Evolutionary conservation across 2,888 invertebrate genomes (phyloP).

Genomic region (Tenthredo mesomela): DNA sequence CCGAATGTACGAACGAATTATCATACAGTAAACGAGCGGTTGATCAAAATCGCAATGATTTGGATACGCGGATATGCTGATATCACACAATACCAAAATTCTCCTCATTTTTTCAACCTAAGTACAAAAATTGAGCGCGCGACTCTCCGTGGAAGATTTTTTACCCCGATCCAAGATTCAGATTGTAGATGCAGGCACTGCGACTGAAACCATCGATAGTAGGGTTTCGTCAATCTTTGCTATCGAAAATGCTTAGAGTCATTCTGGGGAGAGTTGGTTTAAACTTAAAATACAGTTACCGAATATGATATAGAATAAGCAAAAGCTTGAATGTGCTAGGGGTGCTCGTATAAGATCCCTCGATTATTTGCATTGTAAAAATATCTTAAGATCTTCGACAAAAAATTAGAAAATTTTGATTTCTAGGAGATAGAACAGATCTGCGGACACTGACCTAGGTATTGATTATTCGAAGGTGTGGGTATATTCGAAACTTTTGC

Average conservation of each 20-base stretch:
- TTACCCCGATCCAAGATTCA: not conserved
- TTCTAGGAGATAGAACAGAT: not conserved
- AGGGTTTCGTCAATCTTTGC: not conserved
- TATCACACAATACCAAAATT: not conserved
- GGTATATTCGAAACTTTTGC: not conserved
- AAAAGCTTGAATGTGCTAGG: not conserved
- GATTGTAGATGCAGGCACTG: not conserved
- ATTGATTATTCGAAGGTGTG: not conserved
- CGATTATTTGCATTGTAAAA: not conserved
- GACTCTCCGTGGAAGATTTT: not conserved
- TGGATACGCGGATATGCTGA: not conserved
- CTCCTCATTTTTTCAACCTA: not conserved
- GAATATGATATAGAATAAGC: not conserved
- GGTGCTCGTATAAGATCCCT: not conserved
- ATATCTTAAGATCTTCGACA: not conserved
- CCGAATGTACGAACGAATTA: conserved; percentile 11
- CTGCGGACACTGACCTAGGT: not conserved
- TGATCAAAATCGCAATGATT: not conserved
- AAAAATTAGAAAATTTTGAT: not conserved
- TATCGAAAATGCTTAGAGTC: not conserved
- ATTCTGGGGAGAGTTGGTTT: not conserved
- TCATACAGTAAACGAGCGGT: not conserved
- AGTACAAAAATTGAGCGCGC: not conserved
- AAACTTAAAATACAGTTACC: not conserved
- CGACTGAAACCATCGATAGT: not conserved